Percentiles rank a stretch among this genome's conserved stretches.
These are phyloP conservation scores for Phallusia fumigata DNA, from an alignment of 23 tunicate species.

Conservation along the genomic window DNA sequence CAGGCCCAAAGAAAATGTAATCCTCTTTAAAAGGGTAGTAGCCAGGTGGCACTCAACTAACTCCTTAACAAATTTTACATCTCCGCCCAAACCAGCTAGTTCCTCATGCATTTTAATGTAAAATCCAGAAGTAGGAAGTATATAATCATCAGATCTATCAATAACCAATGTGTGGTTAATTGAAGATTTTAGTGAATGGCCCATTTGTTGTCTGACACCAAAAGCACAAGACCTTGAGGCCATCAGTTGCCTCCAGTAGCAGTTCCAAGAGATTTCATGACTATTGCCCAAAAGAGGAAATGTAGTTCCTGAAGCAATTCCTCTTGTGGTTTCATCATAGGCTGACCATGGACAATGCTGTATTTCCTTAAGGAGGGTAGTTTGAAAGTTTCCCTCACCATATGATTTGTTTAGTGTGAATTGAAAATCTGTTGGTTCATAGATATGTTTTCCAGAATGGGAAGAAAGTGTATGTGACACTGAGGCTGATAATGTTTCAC, in stretches of 20 bases:
- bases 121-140: slow-evolving; percentile 60
- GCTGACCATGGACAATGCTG: slow-evolving; percentile 77
- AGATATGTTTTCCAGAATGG: not conserved
- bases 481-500: slow-evolving; percentile 63
- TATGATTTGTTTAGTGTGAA: slow-evolving; percentile 52
- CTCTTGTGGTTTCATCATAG: slow-evolving; percentile 37
- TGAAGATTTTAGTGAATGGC: slow-evolving; percentile 79
- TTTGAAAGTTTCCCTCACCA: slow-evolving; percentile 12
- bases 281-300: slow-evolving; percentile 47
- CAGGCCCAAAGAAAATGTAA: slow-evolving; percentile 55
- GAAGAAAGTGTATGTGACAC: slow-evolving; percentile 39
- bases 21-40: slow-evolving; percentile 29
- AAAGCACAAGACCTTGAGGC: slow-evolving; percentile 25
- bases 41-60: slow-evolving; percentile 30
- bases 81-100: slow-evolving; percentile 60
- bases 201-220: slow-evolving; percentile 60
- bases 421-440: slow-evolving; percentile 58
- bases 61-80: slow-evolving; percentile 55
- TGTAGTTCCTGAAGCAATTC: slow-evolving; percentile 30
- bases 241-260: slow-evolving; percentile 70
- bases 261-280: slow-evolving; percentile 57
- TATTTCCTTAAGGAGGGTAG: slow-evolving; percentile 42
- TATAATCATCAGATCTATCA: slow-evolving; percentile 51
- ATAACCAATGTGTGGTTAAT: slow-evolving; percentile 53
- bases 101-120: slow-evolving; percentile 69